phyloP scores from a whole-genome alignment of 2,113 vertebrate genomes.

The Carassius gibelio region DNA sequence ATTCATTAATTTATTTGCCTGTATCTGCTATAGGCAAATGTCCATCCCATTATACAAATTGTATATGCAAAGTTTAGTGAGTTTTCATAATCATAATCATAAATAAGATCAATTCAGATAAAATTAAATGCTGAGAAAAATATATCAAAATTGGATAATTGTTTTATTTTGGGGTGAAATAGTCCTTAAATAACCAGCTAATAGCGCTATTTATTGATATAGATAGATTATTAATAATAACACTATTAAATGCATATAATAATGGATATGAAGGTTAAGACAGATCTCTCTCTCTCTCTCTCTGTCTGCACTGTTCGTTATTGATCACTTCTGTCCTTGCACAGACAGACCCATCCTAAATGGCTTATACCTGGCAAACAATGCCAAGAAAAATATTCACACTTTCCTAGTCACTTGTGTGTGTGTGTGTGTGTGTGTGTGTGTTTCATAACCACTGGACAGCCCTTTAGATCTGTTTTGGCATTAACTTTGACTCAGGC shows the following conservation, averaged over 20 bases:
- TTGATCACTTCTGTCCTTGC: constrained; percentile 23
- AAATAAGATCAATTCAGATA: background rate
- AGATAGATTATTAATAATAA: no score
- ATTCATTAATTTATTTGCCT: no score
- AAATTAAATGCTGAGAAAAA: background rate
- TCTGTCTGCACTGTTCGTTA: background rate
- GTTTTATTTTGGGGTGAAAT: background rate
- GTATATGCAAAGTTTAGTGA: background rate
- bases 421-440: background rate
- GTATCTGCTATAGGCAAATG: background rate
- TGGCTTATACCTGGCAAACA: constrained; percentile 6
- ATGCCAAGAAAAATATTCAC: constrained; percentile 5
- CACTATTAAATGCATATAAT: background rate
- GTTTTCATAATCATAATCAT: background rate
- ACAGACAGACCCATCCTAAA: constrained; percentile 11
- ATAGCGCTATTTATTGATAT: no score
- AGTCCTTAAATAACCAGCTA: background rate
- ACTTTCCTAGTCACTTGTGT: background rate
- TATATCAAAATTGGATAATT: background rate
- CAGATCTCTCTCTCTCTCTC: background rate
- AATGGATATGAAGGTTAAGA: background rate
- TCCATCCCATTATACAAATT: background rate
- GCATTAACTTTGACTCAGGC: constrained; percentile 24
- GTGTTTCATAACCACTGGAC: background rate
- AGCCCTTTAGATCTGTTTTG: constrained; percentile 17